Conservation (phyloP, 2,888 invertebrate species). For the Globia sparganii region DNA sequence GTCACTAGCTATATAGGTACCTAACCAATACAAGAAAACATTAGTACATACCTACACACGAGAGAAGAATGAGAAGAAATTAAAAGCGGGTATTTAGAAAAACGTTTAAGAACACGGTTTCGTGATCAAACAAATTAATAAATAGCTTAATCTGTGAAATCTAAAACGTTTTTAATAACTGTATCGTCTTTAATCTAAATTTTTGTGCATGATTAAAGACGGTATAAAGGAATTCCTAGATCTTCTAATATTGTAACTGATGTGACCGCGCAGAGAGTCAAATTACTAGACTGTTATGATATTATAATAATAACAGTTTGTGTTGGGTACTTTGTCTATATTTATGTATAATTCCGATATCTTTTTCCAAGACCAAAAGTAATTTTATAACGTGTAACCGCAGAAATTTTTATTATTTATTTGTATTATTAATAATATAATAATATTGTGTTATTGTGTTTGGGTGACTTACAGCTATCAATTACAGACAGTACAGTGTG, state of each 20-base stretch:
- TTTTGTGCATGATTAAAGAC: conserved; percentile 44
- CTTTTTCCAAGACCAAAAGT: conserved; percentile 27
- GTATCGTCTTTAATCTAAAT: conserved; percentile 56
- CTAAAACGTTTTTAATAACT: conserved; percentile 59
- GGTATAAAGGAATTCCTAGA: conserved; percentile 33
- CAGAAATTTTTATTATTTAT: conserved; percentile 24
- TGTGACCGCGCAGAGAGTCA: conserved; percentile 31
- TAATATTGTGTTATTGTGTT: no score
- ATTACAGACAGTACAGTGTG: no score
- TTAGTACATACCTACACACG: neutral
- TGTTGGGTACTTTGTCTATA: conserved; percentile 32
- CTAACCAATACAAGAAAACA: conserved; percentile 9
- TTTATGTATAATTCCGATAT: conserved; percentile 30
- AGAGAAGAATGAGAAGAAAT: conserved; percentile 20
- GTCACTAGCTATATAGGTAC: conserved; percentile 34
- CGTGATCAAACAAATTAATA: conserved; percentile 58
- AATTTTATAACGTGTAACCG: conserved; percentile 27
- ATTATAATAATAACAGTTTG: conserved; percentile 34
- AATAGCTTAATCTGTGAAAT: conserved; percentile 53
- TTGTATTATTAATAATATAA: no score
- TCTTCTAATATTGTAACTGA: conserved; percentile 34
- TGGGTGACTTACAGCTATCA: no score
- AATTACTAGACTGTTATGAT: conserved; percentile 17
- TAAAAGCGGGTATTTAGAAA: conserved; percentile 42
- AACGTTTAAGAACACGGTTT: conserved; percentile 56